A percentile compares a stretch with the other conserved stretches of the same genome.
These are phyloP conservation scores for Sylvicola fuscatus DNA, from an alignment of 2,888 invertebrate genomes.

Conservation along the genomic window DNA sequence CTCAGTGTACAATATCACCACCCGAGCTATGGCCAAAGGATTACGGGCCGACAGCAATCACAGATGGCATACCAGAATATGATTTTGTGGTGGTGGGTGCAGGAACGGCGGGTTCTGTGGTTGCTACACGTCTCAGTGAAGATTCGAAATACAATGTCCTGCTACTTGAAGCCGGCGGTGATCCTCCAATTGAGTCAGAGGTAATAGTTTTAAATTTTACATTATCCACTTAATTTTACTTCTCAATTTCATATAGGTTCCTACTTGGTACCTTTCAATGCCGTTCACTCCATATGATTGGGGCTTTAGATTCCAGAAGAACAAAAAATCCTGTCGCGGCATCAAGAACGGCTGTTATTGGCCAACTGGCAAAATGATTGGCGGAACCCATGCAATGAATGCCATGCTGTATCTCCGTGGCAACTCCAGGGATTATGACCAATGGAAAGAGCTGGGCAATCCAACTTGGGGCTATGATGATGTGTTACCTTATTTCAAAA, in stretches of 20 bases:
- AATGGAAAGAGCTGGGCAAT: conserved; percentile 60
- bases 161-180: conserved; percentile 44
- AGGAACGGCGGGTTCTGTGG: conserved; percentile 28
- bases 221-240: conserved; percentile 1
- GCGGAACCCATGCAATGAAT: conserved; percentile 38
- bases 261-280: conserved; percentile 10
- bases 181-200: conserved; percentile 30
- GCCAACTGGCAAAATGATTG: conserved; percentile 43
- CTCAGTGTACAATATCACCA: conserved; percentile 36
- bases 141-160: conserved; percentile 33
- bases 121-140: conserved; percentile 38
- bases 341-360: conserved; percentile 22
- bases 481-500: conserved; percentile 52
- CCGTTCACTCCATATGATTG: conserved; percentile 10
- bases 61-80: conserved; percentile 14
- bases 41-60: conserved; percentile 14
- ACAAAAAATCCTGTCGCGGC: conserved; percentile 11
- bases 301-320: conserved; percentile 14
- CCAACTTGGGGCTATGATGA: conserved; percentile 63
- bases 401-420: conserved; percentile 48
- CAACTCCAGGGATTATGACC: conserved; percentile 55
- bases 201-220: conserved; percentile 14
- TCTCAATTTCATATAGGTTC: conserved; percentile 2
- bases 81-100: conserved; percentile 16
- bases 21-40: conserved; percentile 35